Evolutionary conservation across 1,140 invertebrate genomes (phyloP).

Genomic region (Pseudomyrmex gracilis): DNA sequence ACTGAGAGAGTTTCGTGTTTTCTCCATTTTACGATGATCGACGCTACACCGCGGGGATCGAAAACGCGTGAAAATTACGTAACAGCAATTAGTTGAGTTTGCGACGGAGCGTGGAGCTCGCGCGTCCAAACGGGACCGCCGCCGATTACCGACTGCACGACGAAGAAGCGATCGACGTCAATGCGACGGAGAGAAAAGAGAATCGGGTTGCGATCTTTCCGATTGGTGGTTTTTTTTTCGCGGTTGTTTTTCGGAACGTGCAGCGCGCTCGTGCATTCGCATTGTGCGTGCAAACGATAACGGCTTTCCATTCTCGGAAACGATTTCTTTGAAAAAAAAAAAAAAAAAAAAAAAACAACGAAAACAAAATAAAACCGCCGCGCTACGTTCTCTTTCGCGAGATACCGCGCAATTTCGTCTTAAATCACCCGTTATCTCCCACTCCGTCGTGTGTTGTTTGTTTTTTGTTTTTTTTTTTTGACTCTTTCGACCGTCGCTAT

Average conservation of each 20-base stretch:
- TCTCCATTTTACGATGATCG: conserved; percentile 49
- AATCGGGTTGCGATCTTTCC: conserved; percentile 30
- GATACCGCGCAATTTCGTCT: conserved; percentile 47
- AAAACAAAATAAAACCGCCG: not conserved
- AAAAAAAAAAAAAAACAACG: not conserved
- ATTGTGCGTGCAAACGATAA: conserved; percentile 50
- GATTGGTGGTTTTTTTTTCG: conserved; percentile 5
- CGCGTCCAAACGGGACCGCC: conserved; percentile 9
- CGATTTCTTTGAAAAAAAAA: conserved; percentile 7
- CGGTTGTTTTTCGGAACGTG: conserved; percentile 7
- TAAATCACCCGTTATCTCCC: conserved; percentile 25
- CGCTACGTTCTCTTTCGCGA: conserved; percentile 2
- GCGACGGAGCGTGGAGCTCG: not conserved
- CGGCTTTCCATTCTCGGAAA: conserved; percentile 35
- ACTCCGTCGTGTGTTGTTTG: conserved; percentile 34
- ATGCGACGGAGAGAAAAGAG: not conserved
- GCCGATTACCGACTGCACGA: conserved; percentile 34
- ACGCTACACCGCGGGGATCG: conserved; percentile 4
- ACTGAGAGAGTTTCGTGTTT: conserved; percentile 29
- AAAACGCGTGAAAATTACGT: conserved; percentile 28
- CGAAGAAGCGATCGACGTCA: conserved; percentile 27
- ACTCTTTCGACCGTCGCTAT: conserved; percentile 37
- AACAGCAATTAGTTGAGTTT: conserved; percentile 30
- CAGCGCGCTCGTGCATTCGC: conserved; percentile 22
- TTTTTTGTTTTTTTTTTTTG: no score